Evolutionary conservation across 2,888 invertebrate genomes (phyloP).

Genomic region (Cerceris ruficornis): DNA sequence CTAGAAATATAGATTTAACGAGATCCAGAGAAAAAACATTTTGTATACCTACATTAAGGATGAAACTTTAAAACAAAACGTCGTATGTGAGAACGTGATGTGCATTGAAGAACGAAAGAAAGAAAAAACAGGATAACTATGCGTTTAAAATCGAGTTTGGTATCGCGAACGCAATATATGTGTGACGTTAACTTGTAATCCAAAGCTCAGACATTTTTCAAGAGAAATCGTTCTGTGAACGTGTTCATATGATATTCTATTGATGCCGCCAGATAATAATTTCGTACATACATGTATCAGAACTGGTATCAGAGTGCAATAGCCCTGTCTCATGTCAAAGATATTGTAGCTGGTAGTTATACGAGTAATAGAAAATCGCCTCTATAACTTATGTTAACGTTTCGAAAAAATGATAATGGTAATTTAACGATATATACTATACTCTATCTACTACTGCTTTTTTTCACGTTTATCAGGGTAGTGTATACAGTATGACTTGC

Average conservation of each 20-base stretch:
- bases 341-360: conserved; percentile 53
- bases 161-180: too few relatives aligned
- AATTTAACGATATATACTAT: conserved; percentile 45
- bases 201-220: conserved; percentile 31
- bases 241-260: conserved; percentile 45
- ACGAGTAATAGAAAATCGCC: conserved; percentile 45
- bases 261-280: conserved; percentile 43
- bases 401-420: conserved; percentile 34
- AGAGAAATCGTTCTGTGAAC: conserved; percentile 34
- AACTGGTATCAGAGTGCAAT: conserved; percentile 59
- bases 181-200: not conserved
- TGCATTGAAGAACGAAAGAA: conserved; percentile 19
- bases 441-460: conserved; percentile 43
- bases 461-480: conserved; percentile 46
- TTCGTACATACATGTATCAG: conserved; percentile 36
- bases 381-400: conserved; percentile 48
- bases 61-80: conserved; percentile 26
- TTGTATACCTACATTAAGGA: conserved; percentile 52
- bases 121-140: conserved; percentile 23
- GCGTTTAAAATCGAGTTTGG: conserved; percentile 28
- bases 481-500: conserved; percentile 31
- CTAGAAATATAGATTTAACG: conserved; percentile 50
- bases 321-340: conserved; percentile 53
- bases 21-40: conserved; percentile 36
- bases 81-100: conserved; percentile 32